phyloP scores from a whole-genome alignment of 64 coral and sea anemone genomes.

The Anthopleura sola region DNA sequence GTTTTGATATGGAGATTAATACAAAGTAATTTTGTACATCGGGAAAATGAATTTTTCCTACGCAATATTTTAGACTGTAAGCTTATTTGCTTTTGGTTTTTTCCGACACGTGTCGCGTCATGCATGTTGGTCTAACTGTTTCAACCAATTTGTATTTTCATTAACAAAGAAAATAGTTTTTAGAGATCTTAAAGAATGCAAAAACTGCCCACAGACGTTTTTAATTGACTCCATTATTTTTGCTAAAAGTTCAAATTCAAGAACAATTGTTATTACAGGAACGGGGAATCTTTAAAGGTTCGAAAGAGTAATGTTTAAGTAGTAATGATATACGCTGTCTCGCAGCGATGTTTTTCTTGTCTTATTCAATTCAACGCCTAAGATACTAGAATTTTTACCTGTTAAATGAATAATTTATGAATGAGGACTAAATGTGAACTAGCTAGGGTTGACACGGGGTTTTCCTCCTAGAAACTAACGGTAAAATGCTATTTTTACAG shows the following conservation, averaged over 20 bases:
- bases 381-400: too few relatives aligned
- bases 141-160: neutral
- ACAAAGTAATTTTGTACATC: neutral
- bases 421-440: too few relatives aligned
- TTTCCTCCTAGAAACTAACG: too few relatives aligned
- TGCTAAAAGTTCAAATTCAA: neutral
- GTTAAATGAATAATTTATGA: too few relatives aligned
- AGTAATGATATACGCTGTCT: too few relatives aligned
- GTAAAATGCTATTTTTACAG: too few relatives aligned
- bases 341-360: too few relatives aligned
- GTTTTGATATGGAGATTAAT: neutral
- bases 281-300: too few relatives aligned
- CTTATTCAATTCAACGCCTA: too few relatives aligned
- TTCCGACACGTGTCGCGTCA: neutral
- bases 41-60: neutral
- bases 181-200: neutral
- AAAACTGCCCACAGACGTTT: neutral
- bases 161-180: neutral
- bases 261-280: too few relatives aligned
- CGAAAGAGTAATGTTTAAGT: too few relatives aligned
- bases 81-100: neutral
- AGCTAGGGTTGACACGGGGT: too few relatives aligned
- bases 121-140: neutral
- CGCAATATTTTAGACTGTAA: neutral
- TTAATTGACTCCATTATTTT: neutral